Evolutionary conservation across 2,888 invertebrate species (phyloP), one percentile per base, ranked within the genome.

Genomic region (Plagiodera versicolora): DNA sequence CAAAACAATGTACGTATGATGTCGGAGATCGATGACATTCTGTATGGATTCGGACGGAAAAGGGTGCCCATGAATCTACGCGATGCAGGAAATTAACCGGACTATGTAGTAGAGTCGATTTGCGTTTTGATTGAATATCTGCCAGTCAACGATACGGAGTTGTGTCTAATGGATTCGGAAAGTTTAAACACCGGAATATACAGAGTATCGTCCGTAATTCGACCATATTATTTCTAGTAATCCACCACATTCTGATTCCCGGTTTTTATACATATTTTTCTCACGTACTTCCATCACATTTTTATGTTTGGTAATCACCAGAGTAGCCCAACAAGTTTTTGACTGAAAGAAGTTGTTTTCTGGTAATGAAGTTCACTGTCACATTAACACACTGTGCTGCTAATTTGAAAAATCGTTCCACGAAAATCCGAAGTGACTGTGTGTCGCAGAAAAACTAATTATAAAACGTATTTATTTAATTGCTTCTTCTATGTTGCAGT

Each of bases 381-480:
- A 2, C 32, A 10, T 39, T 6, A 39, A 39, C 4, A 14, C 4
- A 39, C n/a, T 39, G 14, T 39, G 24, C 17, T 53, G n/a, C 9
- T 24, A 24, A 44, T 20, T 24, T 6, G 45, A 44, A 44, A 56
- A 51, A 51, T 60, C 51, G 45, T 54, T 45, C 20, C 48, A 60
- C 52, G 53, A 61, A 46, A 20, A 58, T 44, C 53, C 45, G 57
- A 73, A 75, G 72, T 71, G 75, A 74, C 75, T 11, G 70, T 74
- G 75, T 76, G 73, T 75, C 77, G 75, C 75, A 11, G 39, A 74
- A 69, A 77, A 79, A 78, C 76, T 78, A 79, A 79, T 79, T 79
- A 79, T 77, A 77, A 77, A 76, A 77, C 77, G 78, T 77, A 78
- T 78, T 75, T 77, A 71, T 77, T 76, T 78, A 78, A 78, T 78